Evolutionary conservation across 1,140 invertebrate species (phyloP).

Genomic region (Eriocheir sinensis): DNA sequence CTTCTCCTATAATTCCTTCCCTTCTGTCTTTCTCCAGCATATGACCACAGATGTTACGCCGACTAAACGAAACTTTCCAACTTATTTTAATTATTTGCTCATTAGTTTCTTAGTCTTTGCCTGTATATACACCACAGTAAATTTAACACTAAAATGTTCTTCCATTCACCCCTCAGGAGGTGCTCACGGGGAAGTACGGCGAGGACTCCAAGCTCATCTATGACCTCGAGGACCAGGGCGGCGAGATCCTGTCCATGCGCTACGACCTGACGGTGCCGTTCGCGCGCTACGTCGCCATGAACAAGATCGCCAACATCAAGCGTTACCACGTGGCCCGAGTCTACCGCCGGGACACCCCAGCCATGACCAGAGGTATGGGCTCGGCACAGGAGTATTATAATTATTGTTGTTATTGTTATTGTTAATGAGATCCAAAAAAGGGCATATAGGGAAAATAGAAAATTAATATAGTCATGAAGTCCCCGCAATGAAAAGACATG

Average conservation of each 20-base stretch:
- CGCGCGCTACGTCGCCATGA: constrained; percentile 98
- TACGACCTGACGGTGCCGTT: constrained; percentile 98
- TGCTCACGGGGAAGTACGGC: constrained; percentile 99
- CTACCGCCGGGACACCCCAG: constrained; percentile 98
- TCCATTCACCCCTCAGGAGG: constrained; percentile 88
- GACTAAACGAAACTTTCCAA: no score
- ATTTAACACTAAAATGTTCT: neutral
- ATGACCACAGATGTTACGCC: no score
- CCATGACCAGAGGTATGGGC: constrained; percentile 92
- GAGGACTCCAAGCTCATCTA: constrained; percentile 99
- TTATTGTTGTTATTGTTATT: no score
- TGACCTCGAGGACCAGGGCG: constrained; percentile 98
- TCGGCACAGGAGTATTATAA: no score
- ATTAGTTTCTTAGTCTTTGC: constrained; percentile 5
- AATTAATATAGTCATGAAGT: no score
- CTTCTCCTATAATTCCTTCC: no score
- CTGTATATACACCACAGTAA: constrained; percentile 30
- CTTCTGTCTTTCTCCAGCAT: no score
- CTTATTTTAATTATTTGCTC: no score
- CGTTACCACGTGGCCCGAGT: constrained; percentile 97
- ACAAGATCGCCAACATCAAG: constrained; percentile 96
- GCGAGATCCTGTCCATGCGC: constrained; percentile 94
- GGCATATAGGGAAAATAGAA: no score
- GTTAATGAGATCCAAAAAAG: no score
- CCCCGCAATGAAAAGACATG: no score